Conservation (phyloP, 2,113 vertebrate genomes). For the Toxostoma redivivum region DNA sequence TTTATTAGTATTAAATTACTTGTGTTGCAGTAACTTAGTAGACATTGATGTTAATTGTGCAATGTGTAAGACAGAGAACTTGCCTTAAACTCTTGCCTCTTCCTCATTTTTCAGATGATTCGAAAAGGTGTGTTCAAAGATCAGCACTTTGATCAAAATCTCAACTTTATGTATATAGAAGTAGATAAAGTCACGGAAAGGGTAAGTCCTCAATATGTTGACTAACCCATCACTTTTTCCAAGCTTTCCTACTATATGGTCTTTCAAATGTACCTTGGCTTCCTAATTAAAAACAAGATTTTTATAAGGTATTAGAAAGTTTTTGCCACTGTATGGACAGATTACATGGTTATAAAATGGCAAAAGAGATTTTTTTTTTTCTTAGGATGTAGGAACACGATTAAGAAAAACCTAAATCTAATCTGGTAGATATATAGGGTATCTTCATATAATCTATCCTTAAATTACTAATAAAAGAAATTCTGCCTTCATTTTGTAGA, state of each 20-base stretch:
- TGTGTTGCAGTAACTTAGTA: neutral
- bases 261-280: neutral
- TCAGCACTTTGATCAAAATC: constrained; percentile 98
- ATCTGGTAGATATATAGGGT: neutral
- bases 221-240: neutral
- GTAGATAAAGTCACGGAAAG: constrained; percentile 99
- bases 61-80: neutral
- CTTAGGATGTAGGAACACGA: accelerated
- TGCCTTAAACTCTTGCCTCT: neutral
- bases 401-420: neutral
- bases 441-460: neutral
- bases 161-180: constrained; percentile 99
- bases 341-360: neutral
- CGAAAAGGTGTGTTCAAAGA: constrained; percentile 98
- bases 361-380: neutral
- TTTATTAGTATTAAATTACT: neutral
- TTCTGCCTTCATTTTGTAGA: neutral
- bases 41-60: neutral
- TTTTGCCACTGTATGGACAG: neutral
- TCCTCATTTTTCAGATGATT: constrained; percentile 87
- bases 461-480: neutral
- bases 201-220: constrained; percentile 71
- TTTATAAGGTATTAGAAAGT: neutral
- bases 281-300: neutral
- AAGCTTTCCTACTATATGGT: neutral